These are phyloP conservation scores for Actinemys pallida DNA, from an alignment of 2,113 vertebrate species.

Conservation along the genomic window DNA sequence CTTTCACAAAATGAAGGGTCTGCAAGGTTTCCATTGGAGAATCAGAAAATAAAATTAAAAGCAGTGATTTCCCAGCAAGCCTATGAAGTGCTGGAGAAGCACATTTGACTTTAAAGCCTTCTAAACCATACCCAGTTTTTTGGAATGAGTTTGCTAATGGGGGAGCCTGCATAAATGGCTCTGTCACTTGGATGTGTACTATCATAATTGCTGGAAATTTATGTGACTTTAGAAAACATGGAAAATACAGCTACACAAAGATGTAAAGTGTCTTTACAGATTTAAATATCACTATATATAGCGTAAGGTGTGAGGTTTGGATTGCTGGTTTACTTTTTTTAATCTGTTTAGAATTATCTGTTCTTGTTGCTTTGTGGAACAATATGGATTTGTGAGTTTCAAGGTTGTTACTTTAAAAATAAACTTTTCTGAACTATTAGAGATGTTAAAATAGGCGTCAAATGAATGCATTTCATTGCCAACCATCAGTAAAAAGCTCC, in stretches of 20 bases:
- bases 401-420: background rate
- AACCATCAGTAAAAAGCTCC: conserved; percentile 1
- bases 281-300: background rate
- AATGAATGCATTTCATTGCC: background rate
- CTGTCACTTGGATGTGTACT: background rate
- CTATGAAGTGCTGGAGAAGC: background rate
- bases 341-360: background rate
- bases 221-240: background rate
- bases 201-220: background rate
- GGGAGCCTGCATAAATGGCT: background rate
- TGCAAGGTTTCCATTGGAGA: background rate
- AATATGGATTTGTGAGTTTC: background rate
- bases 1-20: background rate
- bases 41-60: background rate
- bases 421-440: background rate
- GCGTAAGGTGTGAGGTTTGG: background rate
- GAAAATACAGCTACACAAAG: background rate
- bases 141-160: background rate
- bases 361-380: background rate
- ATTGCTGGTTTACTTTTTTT: background rate
- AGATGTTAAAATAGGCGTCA: background rate
- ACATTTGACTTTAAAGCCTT: background rate
- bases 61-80: background rate
- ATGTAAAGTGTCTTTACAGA: background rate
- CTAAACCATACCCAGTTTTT: background rate